Evolutionary conservation across 2,888 invertebrate genomes (phyloP), one percentile per base, ranked within the genome.

Genomic region (Epistrophe grossulariae): DNA sequence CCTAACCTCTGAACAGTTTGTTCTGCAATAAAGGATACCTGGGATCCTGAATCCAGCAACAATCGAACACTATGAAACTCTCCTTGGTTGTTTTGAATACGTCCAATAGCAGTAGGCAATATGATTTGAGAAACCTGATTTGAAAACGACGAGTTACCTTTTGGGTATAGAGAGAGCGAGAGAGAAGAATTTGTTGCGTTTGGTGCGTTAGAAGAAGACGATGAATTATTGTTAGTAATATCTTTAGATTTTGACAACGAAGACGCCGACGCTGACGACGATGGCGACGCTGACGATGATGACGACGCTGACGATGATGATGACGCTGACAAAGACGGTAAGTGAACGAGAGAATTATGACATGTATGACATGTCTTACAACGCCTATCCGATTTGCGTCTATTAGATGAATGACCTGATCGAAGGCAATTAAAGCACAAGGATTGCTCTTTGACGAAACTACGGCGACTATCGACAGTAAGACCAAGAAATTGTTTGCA

Each of bases 61-160:
- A 74, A n/a, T 19, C 62, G 62, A 64, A 55, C 13, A 31, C 11
- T 64, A 17, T 55, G 74, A 66, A n/a, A 45, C 7, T 43, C 13
- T 24, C 68, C 60, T 28, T 59, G 57, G 1, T 28, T 77, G 19
- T 66, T 35, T 8, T 43, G 15, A 35, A 17, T n/a, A 8, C 24
- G 17, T 10, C 31, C 76, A n/a, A 57, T 43, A n/a, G 73, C 73
- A 19, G 52, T 74, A 19, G 62, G 73, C 28, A 74, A 74, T 24
- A 74, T 0, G 1, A 31, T 40, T 52, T 24, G 52, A 13, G 40
- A 38, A 40, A 55, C 2, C 3, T 28, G 7, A 15, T 55, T 55
- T 55, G 15, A n/a, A 68, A 17, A n/a, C 52, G 17, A 68, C 38
- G 50, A 55, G 10, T 50, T 19, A 45, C 64, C 31, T 31, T 31